Evolutionary conservation across 2,888 invertebrate species (phyloP), one percentile per base, ranked within the genome.

Genomic region (Polydrusus pterygomalis): DNA sequence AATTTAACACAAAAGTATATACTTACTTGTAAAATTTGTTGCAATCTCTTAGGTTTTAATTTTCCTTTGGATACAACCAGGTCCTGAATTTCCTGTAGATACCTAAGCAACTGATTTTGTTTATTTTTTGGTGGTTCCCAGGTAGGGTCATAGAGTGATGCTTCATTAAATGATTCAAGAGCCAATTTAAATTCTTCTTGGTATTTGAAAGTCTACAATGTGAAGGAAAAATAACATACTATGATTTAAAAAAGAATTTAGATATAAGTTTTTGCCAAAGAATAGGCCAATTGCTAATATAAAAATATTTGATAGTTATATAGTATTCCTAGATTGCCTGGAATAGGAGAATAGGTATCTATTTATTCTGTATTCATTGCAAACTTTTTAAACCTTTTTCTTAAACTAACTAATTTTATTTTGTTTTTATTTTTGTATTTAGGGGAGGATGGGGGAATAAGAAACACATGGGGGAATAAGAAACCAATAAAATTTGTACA

Each of bases 141-240:
- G 0, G 90, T 89, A 0, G 96, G 95, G 86, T 96, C 96, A 74
- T 95, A 89, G 1, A 90, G 87, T 47, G 90, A 89, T 0, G 96
- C 93, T 81, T 89, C 88, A 65, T 90, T 88, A 82, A 95, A 94
- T 43, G 93, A 93, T 74, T 92, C 89, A 58, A 96, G 85, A 0
- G 95, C 94, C 81, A 90, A 88, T 75, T 90, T 88, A 85, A 93
- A 96, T 71, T 93, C 91, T 86, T 96, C 96, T 83, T 94, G 93
- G 84, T 95, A 96, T 85, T 93, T 94, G 65, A 93, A 88, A 0
- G 93, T 93, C 95, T 95, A 85, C 62, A 84, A 78, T 73, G 70
- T 30, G 74, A 54, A 20, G 45, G 30, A 54, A 49, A 40, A 30
- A 18, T 25, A 70, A 70, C 63, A 43, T 30, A 68, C 15, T 45